Evolutionary conservation across 2,888 invertebrate genomes (phyloP).

Genomic region (Sesia bembeciformis): DNA sequence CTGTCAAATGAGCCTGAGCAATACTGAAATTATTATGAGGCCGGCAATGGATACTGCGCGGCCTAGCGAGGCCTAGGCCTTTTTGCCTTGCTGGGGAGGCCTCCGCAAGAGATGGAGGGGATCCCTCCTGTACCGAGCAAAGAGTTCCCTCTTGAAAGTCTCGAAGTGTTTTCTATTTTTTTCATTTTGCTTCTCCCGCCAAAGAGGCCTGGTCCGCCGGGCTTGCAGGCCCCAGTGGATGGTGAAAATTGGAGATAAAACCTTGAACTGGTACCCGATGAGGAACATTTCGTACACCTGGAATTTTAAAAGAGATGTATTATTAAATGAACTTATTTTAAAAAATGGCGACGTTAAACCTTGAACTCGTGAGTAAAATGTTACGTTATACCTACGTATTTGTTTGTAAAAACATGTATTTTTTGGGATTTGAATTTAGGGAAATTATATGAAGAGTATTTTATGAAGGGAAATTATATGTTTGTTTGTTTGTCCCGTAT

Average conservation of each 20-base stretch:
- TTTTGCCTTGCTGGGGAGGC: constrained; percentile 43
- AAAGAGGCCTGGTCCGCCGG: constrained; percentile 83
- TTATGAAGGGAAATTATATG: no score
- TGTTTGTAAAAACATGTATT: no score
- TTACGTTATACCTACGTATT: no score
- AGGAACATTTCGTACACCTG: constrained; percentile 95
- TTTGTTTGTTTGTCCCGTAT: no score
- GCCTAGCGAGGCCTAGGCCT: constrained; percentile 67
- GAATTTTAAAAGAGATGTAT: constrained; percentile 13
- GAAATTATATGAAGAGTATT: no score
- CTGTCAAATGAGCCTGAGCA: neutral
- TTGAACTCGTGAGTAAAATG: no score
- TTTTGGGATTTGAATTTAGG: no score
- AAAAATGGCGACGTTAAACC: no score
- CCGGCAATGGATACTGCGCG: constrained; percentile 19
- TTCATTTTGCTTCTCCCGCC: constrained; percentile 91
- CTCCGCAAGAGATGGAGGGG: constrained; percentile 66
- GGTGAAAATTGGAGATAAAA: constrained; percentile 90
- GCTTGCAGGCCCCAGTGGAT: constrained; percentile 93
- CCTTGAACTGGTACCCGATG: constrained; percentile 90
- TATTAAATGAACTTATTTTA: no score
- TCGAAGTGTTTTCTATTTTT: constrained; percentile 88
- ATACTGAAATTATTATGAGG: neutral
- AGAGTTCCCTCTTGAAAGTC: constrained; percentile 87
- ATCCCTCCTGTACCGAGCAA: constrained; percentile 80